A percentile compares a stretch with the other conserved stretches of the same genome.
These are phyloP conservation scores for Plutomurus gul DNA, from an alignment of 1,140 invertebrate species.

Conservation along the genomic window DNA sequence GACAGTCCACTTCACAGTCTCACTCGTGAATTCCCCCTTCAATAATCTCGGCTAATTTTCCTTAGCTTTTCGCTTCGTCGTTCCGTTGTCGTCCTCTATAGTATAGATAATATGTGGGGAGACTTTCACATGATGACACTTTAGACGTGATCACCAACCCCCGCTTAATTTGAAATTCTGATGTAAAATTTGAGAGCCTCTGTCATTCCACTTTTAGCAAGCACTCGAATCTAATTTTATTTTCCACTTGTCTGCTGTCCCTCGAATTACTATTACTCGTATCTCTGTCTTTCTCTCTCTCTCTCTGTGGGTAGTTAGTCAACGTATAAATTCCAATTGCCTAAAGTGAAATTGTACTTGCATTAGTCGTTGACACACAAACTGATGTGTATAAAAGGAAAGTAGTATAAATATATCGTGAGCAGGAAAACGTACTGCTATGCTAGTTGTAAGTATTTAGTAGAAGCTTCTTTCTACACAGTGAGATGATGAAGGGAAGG, in stretches of 20 bases:
- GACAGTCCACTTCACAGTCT: neutral
- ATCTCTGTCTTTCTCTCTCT: neutral
- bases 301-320: neutral
- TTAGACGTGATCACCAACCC: neutral
- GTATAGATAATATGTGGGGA: too few relatives aligned
- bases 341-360: neutral
- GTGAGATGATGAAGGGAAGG: too few relatives aligned
- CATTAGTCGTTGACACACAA: neutral
- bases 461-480: too few relatives aligned
- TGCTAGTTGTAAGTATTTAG: too few relatives aligned
- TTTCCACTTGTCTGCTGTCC: too few relatives aligned
- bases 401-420: too few relatives aligned
- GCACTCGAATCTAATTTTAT: neutral
- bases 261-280: too few relatives aligned
- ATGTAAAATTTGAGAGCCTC: neutral
- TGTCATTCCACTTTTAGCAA: neutral
- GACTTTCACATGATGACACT: too few relatives aligned
- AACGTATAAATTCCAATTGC: too few relatives aligned
- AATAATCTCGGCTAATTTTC: neutral
- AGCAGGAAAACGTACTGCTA: too few relatives aligned
- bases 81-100: too few relatives aligned
- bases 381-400: neutral
- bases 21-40: neutral
- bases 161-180: neutral
- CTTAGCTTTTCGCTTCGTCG: neutral